Percentiles rank a stretch among this genome's conserved stretches.
These are phyloP conservation scores for Tenebrio molitor DNA, from an alignment of 1,140 invertebrate genomes.

Conservation along the genomic window DNA sequence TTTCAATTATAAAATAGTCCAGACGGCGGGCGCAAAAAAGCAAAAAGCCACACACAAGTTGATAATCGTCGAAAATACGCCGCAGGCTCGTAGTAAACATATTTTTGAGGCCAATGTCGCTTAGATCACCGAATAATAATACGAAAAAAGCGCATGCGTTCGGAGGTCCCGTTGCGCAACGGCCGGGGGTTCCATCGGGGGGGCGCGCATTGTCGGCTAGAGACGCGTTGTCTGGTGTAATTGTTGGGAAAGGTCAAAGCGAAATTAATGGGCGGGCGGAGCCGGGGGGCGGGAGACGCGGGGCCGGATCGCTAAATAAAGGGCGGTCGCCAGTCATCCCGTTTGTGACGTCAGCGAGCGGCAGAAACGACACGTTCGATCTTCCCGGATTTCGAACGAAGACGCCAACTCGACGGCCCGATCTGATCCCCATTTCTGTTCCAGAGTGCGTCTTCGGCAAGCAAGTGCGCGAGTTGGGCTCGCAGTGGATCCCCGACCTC, in stretches of 20 bases:
- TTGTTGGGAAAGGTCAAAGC: conserved; percentile 50
- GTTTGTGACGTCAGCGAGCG: no score
- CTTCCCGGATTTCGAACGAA: no score
- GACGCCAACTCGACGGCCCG: neutral
- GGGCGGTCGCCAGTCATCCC: no score
- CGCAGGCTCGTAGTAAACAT: conserved; percentile 24
- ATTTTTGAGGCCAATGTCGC: conserved; percentile 46
- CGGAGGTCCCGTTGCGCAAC: conserved; percentile 17
- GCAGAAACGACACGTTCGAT: no score
- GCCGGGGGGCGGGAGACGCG: neutral
- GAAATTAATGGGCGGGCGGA: conserved; percentile 32
- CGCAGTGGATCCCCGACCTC: conserved; percentile 90
- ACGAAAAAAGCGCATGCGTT: conserved; percentile 10
- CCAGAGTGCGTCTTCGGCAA: conserved; percentile 93
- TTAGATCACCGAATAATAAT: conserved; percentile 45
- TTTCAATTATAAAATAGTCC: conserved; percentile 22
- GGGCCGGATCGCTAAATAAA: no score
- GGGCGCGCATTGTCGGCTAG: conserved; percentile 12
- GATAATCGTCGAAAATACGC: conserved; percentile 29
- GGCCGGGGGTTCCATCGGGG: conserved; percentile 30
- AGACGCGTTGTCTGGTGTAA: conserved; percentile 47
- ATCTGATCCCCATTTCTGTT: conserved; percentile 30
- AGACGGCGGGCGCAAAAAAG: no score
- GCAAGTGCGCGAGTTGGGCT: conserved; percentile 85
- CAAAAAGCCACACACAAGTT: neutral